phyloP scores from a whole-genome alignment of 2,888 invertebrate species.

The Steinernema scapterisci region DNA sequence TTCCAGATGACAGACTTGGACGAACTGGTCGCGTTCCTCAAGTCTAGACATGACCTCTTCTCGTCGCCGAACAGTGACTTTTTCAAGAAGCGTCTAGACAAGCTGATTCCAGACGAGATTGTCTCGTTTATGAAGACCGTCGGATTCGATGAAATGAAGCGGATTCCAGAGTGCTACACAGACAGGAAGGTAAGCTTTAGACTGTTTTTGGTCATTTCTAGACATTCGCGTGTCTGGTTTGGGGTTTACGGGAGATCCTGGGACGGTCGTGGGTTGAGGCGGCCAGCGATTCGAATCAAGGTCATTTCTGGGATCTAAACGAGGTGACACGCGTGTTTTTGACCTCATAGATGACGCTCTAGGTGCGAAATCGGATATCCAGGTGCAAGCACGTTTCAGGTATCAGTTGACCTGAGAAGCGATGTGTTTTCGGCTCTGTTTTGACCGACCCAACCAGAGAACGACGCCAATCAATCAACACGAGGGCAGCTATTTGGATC shows the following conservation, averaged over 20 bases:
- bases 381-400: no score
- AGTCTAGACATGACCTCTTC: neutral
- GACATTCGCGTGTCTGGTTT: neutral
- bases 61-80: constrained; percentile 11
- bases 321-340: no score
- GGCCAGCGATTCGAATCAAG: neutral
- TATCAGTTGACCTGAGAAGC: no score
- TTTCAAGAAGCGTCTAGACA: constrained; percentile 4
- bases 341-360: no score
- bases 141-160: constrained; percentile 2
- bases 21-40: neutral
- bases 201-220: neutral
- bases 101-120: neutral
- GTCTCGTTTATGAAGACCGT: neutral
- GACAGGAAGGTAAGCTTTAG: neutral
- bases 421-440: no score
- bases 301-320: no score
- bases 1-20: neutral
- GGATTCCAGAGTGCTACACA: constrained; percentile 14
- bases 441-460: no score
- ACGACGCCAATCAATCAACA: no score
- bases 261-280: no score
- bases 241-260: no score
- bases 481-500: no score
- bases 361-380: no score